Base-by-base conservation (phyloP, 2,797 vertebrate species). In the Coranthus polyacanthus region DNA sequence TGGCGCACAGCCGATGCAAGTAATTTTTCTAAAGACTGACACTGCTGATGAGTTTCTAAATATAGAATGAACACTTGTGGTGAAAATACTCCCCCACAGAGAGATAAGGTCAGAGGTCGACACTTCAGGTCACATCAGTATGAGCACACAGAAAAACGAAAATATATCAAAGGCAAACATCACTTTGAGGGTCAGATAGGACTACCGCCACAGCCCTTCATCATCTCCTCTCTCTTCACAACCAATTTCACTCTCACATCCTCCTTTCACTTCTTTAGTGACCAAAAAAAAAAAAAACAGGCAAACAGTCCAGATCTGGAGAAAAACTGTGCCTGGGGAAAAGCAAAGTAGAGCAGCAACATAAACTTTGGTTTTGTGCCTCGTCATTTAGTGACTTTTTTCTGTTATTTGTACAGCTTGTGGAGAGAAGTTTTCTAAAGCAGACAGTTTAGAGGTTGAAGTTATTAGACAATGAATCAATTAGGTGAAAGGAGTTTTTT, bases 91-190 rank as follows among this genome's bases (percentile, higher is more conserved):
- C 49, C 52, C 56, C 66, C 43, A 12, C 58, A 57, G 79, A 62
- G 76, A 78, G 56, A 63, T 38, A 53, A 73, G 49, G 66, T 43
- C 68, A 82, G 73, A 83, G 71, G 84, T 77, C 55, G 22, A 75
- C 51, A 62, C 43, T 68, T 81, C 24, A 2, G 41, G 72, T 76
- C n/a, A 16, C 52, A 68, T 78, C 67, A 77, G 61, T 63, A 61
- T 66, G 70, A 74, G 70, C 46, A 57, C 47, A 50, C 57, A 65
- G 63, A 55, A 72, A 68, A 61, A 77, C 37, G 34, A 69, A 73
- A 82, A 77, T 68, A 66, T 76, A 79, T 78, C 72, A 84, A 78
- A 79, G 59, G 53, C 36, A 81, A 82, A 58, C 26, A 70, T 65
- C 43, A 68, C 78, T 83, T 75, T 60, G 62, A 78, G 69, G 57